phyloP scores from a whole-genome alignment of 2,797 vertebrate genomes.

The Lacerta bilineata region DNA sequence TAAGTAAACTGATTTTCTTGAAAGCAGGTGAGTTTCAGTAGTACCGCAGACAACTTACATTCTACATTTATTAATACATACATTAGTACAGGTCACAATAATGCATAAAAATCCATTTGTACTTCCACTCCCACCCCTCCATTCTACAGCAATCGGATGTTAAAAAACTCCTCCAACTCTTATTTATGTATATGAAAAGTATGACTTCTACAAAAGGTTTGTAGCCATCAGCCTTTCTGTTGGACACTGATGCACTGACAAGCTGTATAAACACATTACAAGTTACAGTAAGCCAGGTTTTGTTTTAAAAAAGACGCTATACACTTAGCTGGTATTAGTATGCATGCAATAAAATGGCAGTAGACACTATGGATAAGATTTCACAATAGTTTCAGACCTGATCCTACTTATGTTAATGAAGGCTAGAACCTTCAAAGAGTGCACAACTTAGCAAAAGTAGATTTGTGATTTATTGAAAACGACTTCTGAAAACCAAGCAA shows the following conservation, averaged over 20 bases:
- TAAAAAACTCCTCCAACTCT: not conserved
- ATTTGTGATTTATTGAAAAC: not conserved
- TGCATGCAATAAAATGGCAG: not conserved
- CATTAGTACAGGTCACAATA: not conserved
- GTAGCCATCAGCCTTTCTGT: rapidly evolving
- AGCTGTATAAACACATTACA: not conserved
- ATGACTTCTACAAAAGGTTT: not conserved
- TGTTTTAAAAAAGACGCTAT: rapidly evolving
- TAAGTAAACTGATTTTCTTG: not conserved
- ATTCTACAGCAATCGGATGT: not conserved
- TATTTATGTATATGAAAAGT: rapidly evolving
- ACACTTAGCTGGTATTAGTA: not conserved
- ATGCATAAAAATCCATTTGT: rapidly evolving
- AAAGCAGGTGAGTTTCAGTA: not conserved
- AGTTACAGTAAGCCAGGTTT: not conserved
- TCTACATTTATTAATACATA: not conserved
- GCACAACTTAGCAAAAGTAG: not conserved
- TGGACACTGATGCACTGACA: not conserved
- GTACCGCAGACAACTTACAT: not conserved
- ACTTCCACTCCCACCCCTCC: not conserved
- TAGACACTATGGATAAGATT: not conserved
- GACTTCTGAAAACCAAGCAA: not conserved
- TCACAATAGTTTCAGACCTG: not conserved
- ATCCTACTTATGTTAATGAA: not conserved
- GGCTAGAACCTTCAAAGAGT: no score